Evolutionary conservation across 2,113 vertebrate genomes (phyloP).

Genomic region (Coptodon bakossiorum): DNA sequence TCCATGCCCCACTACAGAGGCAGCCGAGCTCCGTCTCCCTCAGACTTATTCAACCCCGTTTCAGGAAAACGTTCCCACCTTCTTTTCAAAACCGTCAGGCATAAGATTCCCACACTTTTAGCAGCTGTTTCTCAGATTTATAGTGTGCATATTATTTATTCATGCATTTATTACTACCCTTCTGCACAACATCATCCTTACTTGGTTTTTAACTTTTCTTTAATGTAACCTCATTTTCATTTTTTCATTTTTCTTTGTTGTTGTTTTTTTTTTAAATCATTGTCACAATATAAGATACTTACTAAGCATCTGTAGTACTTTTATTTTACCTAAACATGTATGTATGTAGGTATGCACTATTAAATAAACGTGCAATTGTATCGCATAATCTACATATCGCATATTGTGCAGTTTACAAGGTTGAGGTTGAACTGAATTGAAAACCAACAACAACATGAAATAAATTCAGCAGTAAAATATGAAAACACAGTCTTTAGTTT

Average conservation of each 20-base stretch:
- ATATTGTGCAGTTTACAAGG: background rate
- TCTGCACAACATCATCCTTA: background rate
- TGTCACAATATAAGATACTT: background rate
- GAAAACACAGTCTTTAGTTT: background rate
- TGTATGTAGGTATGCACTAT: background rate
- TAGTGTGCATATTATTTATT: background rate
- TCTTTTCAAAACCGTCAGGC: background rate
- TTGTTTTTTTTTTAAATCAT: rapidly evolving
- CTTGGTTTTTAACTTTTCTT: background rate
- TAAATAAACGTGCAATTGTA: background rate
- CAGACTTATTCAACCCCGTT: background rate
- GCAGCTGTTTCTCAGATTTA: background rate
- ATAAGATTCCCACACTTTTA: background rate
- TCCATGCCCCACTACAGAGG: background rate
- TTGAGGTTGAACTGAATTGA: background rate
- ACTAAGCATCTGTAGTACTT: background rate
- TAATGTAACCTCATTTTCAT: rapidly evolving
- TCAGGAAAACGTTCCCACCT: background rate
- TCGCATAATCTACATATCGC: background rate
- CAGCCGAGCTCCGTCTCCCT: background rate
- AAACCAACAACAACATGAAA: background rate
- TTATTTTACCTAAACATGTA: background rate
- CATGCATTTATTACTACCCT: background rate
- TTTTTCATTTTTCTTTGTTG: background rate
- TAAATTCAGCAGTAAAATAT: background rate